Base-by-base conservation (phyloP, 2,888 invertebrate genomes). In the Megalurothrips usitatus region DNA sequence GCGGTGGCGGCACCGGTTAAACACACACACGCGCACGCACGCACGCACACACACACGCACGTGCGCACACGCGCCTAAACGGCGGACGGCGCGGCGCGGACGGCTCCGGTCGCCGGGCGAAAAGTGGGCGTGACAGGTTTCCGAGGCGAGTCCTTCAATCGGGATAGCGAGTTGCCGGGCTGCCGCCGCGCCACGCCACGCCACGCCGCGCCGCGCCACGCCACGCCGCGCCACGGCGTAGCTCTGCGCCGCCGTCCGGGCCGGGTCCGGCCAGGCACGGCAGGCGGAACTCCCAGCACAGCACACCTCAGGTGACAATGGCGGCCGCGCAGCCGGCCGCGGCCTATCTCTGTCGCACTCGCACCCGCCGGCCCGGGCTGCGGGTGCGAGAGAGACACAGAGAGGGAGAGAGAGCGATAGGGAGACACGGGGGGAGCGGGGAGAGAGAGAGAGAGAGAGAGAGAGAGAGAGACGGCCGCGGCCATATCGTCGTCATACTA, bases 81-180 rank as follows among this genome's bases (percentile, higher is more conserved):
- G 19, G 34, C 52, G 52, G 52, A 26, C 26, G 23, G 68, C 68
- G 12, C 26, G 68, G 68, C 68, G 68, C 68, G 68, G 68, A 75
- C 68, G 68, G 26, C 68, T 58, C 23, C 23, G 23, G 68, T 75
- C 68, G 68, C 68, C 68, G 26, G 68, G 68, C 68, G 68, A 75
- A 75, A 75, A 75, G 68, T 75, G 68, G 68, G 68, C 68, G 68
- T 75, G 68, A 75, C 68, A 75, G 68, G 68, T 75, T 75, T 75
- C 68, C 68, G 68, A 75, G 68, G 26, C 68, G 68, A 75, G 68
- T 75, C 68, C 68, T 75, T 75, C 68, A 75, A 75, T 75, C 68
- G 68, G 68, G 68, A 75, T 75, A 75, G 68, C 68, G 58, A 58
- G 58, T 58, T n/a, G 58, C 58, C 58, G n/a, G n/a, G n/a, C n/a